Base-by-base conservation (phyloP, 2,797 vertebrate species). In the Borostomias antarcticus region DNA sequence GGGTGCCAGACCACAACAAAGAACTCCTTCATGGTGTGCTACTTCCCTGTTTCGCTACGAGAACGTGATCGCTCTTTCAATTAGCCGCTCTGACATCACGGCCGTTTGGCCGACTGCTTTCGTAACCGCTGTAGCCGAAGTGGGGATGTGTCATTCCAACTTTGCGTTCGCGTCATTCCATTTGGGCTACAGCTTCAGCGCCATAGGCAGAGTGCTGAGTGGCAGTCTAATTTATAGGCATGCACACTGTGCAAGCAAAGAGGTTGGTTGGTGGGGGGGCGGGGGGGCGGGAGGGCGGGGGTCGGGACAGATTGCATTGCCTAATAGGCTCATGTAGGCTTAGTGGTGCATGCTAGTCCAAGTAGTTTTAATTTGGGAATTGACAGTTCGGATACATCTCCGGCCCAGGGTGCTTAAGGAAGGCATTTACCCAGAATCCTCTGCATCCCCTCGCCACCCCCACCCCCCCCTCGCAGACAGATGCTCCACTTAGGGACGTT, bases 331-430 rank as follows among this genome's bases (percentile, higher is more conserved):
- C 26, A 15, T 54, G 26, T 17, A 30, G 66, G 62, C 73, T 32
- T 45, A 78, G 74, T 57, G 56, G 81, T 71, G 76, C 65, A 23
- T 69, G 69, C 47, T 25, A 58, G 68, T 73, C 69, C 68, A 72
- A 62, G 78, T 62, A 80, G 43, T n/a, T 82, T 82, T 66, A 74
- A 67, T 84, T 77, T 79, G 32, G 72, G 71, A 74, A 19, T 63
- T 73, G 68, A 76, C 77, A 73, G 71, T 37, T 13, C 69, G 72
- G 68, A 78, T 76, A 43, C 59, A 58, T 77, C 62, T 70, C 47
- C 54, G n/a, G n/a, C 54, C 28, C 29, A 48, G 37, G 21, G 23
- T 76, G 64, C 8, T 79, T 72, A 32, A 69, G 75, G 80, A 74
- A 64, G 66, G 74, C 73, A 61, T 23, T 73, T 81, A 65, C 4